phyloP scores from a whole-genome alignment of 2,113 vertebrate species.

The Odocoileus virginianus region DNA sequence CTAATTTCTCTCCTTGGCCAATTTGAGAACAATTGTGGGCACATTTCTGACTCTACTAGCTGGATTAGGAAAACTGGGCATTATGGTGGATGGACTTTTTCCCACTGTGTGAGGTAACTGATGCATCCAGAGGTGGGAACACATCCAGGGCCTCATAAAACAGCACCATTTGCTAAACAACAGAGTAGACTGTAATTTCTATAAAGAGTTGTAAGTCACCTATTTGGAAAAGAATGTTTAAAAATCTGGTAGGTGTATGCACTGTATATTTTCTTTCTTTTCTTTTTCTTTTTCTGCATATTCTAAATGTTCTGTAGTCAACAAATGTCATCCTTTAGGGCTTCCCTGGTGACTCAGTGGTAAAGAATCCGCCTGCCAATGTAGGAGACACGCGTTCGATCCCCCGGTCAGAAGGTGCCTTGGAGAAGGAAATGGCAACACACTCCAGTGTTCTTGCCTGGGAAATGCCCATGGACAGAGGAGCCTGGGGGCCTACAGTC shows the following conservation, averaged over 20 bases:
- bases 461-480: neutral
- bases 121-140: neutral
- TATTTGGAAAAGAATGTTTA: neutral
- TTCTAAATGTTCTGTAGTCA: neutral
- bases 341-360: neutral
- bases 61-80: neutral
- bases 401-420: neutral
- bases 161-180: neutral
- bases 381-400: rapidly evolving
- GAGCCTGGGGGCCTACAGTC: neutral
- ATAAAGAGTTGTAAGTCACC: neutral
- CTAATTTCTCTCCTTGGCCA: neutral
- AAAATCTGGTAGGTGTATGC: neutral
- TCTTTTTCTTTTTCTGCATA: neutral
- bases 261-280: neutral
- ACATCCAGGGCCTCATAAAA: rapidly evolving
- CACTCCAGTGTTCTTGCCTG: neutral
- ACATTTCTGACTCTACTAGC: neutral
- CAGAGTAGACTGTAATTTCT: neutral
- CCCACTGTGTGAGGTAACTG: neutral
- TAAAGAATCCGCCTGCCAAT: neutral
- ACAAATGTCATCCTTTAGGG: neutral
- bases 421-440: neutral
- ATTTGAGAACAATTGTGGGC: neutral
- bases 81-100: neutral